Base-by-base conservation (phyloP, 2,797 vertebrate genomes). In the Enteromius thamalakanensis region DNA sequence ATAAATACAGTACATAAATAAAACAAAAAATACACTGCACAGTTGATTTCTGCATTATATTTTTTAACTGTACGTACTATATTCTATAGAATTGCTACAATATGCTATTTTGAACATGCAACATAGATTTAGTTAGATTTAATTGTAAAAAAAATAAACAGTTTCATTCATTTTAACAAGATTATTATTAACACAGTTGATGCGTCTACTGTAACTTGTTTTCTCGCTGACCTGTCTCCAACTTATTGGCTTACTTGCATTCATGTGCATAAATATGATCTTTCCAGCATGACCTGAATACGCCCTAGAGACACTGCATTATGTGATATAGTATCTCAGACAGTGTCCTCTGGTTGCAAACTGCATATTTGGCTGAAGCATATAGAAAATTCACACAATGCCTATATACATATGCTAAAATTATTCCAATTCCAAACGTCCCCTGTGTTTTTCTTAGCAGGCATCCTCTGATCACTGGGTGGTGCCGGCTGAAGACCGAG, bases 401-500 rank as follows among this genome's bases (percentile, higher is more conserved):
- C 47, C 6, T 26, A 4, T 1, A 53, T 21, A 9, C 51, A n/a
- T n/a, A n/a, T n/a, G n/a, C n/a, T n/a, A n/a, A n/a, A n/a, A n/a
- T n/a, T n/a, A n/a, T n/a, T n/a, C n/a, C n/a, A n/a, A n/a, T n/a
- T n/a, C 14, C 26, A 67, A 85, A 71, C 12, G 80, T 78, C 0
- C 17, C 29, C 76, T 84, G 6, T 64, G 37, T 62, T 34, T 76
- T 9, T 65, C 1, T 53, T 91, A 89, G 21, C 81, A 94, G 86
- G 90, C 95, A 81, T 90, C 92, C 0, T 70, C 88, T 1, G 91
- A 94, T 65, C 96, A 91, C 80, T 99, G 98, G 98, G 97, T 96
- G 45, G 97, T 99, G n/a, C 96, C 97, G 0, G 58, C 93, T 68
- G 93, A 95, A 0, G 98, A 99, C 91, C 95, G 97, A 88, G 93